Conservation (phyloP, 2,888 invertebrate species). For the Chalcis sispes region DNA sequence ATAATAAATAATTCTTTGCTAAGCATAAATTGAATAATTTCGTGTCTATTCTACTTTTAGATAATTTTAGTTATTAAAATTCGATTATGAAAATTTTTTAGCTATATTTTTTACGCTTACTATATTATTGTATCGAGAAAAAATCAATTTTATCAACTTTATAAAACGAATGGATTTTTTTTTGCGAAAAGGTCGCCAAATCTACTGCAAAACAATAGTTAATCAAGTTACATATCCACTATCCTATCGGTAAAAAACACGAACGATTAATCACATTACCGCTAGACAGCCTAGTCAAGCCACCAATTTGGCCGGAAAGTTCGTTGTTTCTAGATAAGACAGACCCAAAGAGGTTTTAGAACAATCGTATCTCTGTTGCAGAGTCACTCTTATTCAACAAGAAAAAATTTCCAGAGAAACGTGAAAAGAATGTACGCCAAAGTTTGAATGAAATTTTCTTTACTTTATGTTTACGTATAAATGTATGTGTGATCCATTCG, state of each 20-base stretch:
- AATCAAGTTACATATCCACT: constrained; percentile 43
- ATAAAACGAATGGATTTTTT: too few relatives aligned
- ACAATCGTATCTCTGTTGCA: constrained; percentile 51
- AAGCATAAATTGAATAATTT: too few relatives aligned
- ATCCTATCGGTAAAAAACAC: constrained; percentile 55
- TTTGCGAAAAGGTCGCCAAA: too few relatives aligned
- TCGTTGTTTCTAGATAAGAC: constrained; percentile 70
- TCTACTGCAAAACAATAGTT: too few relatives aligned
- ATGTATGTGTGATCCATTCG: neutral
- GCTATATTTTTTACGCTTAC: too few relatives aligned
- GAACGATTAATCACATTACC: constrained; percentile 70
- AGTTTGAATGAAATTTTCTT: constrained; percentile 13
- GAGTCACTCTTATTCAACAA: constrained; percentile 41
- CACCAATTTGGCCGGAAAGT: constrained; percentile 71
- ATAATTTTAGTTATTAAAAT: too few relatives aligned
- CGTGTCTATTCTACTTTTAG: too few relatives aligned
- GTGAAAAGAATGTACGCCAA: constrained; percentile 42
- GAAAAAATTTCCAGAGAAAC: constrained; percentile 42
- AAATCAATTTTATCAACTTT: too few relatives aligned
- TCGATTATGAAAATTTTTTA: too few relatives aligned
- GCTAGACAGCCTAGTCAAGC: constrained; percentile 59
- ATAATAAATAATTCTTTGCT: too few relatives aligned
- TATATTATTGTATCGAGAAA: too few relatives aligned
- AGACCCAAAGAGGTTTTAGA: constrained; percentile 26
- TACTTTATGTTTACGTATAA: neutral